phyloP scores from a whole-genome alignment of 2,113 vertebrate genomes.

The Callithrix jacchus region DNA sequence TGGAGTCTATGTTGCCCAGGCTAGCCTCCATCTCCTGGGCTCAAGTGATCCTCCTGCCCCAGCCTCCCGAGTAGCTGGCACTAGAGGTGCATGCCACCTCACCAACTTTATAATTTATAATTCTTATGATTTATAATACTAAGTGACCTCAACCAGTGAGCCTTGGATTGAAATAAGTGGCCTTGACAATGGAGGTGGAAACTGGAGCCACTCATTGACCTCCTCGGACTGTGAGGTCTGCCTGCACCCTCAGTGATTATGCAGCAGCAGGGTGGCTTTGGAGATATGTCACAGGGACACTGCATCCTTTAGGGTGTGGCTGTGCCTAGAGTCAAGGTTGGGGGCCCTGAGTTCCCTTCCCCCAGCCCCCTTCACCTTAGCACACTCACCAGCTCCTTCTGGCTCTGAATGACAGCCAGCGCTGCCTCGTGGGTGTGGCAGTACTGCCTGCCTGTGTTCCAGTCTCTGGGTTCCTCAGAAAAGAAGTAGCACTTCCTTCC shows the following conservation, averaged over 20 bases:
- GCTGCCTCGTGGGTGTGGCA: conserved; percentile 68
- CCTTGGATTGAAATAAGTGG: background rate
- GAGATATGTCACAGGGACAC: background rate
- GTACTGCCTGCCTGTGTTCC: conserved; percentile 74
- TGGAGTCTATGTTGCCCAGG: background rate
- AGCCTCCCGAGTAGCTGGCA: background rate
- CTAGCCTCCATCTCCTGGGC: background rate
- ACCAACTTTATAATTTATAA: background rate
- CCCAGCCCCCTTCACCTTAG: background rate
- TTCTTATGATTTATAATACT: background rate
- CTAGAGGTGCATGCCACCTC: background rate
- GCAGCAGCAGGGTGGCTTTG: background rate
- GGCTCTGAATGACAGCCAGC: conserved; percentile 74
- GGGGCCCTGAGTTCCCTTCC: fast-evolving
- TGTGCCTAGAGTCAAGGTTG: background rate
- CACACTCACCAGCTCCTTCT: conserved; percentile 74
- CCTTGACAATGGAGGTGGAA: background rate
- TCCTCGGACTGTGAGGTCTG: background rate
- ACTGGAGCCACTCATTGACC: too few species aligned
- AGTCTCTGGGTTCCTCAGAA: conserved; percentile 72
- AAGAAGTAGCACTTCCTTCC: conserved; percentile 78
- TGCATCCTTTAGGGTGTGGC: background rate
- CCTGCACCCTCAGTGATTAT: background rate
- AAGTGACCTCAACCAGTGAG: background rate
- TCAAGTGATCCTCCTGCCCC: background rate